A percentile compares a stretch with the other conserved stretches of the same genome.
phyloP scores from a whole-genome alignment of 2,797 vertebrate genomes.

The Mus caroli region DNA sequence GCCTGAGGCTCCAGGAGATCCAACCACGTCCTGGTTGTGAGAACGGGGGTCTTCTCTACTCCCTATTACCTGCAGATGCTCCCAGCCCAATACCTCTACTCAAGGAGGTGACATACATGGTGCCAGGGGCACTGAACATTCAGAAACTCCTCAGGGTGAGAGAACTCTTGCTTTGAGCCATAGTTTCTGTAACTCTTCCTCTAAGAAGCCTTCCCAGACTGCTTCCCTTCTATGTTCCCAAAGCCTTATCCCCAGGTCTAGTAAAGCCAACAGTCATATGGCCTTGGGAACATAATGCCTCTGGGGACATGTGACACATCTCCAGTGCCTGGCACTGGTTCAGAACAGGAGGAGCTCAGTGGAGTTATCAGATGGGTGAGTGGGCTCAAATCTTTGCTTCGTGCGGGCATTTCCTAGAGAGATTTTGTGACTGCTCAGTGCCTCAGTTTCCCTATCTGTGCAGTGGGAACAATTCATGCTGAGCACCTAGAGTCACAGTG shows the following conservation, averaged over 20 bases:
- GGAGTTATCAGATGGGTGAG: background rate
- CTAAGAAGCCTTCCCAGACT: background rate
- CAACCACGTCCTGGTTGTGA: background rate
- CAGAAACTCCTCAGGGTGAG: background rate
- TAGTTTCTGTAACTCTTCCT: background rate
- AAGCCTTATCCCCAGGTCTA: background rate
- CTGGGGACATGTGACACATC: background rate
- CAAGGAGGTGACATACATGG: background rate
- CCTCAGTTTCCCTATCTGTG: background rate
- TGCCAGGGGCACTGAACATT: background rate
- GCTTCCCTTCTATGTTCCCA: background rate
- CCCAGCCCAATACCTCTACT: background rate
- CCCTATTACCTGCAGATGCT: background rate
- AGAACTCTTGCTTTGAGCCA: conserved; percentile 2
- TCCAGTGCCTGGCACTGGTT: background rate
- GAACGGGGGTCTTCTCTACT: background rate
- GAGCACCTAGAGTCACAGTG: background rate
- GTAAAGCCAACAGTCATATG: background rate
- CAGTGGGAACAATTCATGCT: background rate
- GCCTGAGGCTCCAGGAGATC: background rate
- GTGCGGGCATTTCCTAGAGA: background rate
- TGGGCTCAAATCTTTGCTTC: background rate
- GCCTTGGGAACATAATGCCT: conserved; percentile 6
- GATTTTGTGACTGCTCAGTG: background rate
- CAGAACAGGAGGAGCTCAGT: background rate